Percentiles rank a stretch among this genome's conserved stretches.
phyloP scores from a whole-genome alignment of 1,140 invertebrate genomes.

The Piezodorus guildinii region DNA sequence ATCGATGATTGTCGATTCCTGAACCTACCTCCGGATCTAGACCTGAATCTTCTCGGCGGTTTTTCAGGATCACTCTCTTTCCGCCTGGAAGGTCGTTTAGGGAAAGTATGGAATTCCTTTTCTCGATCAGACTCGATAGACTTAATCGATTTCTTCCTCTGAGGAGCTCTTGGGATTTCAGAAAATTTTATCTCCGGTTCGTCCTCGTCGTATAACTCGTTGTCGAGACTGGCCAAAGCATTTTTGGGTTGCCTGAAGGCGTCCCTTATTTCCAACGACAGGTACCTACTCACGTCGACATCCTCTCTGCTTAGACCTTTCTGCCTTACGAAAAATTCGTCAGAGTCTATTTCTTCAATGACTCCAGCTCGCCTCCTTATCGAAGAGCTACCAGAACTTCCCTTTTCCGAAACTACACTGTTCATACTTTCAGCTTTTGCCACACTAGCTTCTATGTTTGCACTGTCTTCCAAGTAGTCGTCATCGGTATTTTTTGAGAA shows the following conservation, averaged over 20 bases:
- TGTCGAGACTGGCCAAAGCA: slow-evolving; percentile 45
- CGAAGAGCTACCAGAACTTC: slow-evolving; percentile 39
- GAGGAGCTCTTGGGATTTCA: slow-evolving; percentile 31
- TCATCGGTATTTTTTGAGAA: slow-evolving; percentile 26
- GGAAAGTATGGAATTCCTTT: slow-evolving; percentile 21
- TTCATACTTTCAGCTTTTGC: slow-evolving; percentile 27
- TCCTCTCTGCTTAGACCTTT: slow-evolving; percentile 70
- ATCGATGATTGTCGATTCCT: slow-evolving; percentile 17
- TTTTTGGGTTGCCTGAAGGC: slow-evolving; percentile 55
- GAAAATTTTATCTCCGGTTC: slow-evolving; percentile 25
- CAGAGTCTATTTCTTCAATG: slow-evolving; percentile 72
- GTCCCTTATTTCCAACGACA: slow-evolving; percentile 64
- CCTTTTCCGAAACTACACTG: slow-evolving; percentile 32
- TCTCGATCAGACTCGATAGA: slow-evolving; percentile 9
- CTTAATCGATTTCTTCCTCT: slow-evolving; percentile 33
- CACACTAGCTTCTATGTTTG: slow-evolving; percentile 8
- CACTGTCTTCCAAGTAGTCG: slow-evolving; percentile 26
- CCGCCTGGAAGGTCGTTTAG: slow-evolving; percentile 11
- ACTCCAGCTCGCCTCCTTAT: slow-evolving; percentile 45
- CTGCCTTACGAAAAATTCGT: slow-evolving; percentile 71
- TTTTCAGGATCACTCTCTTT: slow-evolving; percentile 21
- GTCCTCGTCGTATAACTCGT: slow-evolving; percentile 30
- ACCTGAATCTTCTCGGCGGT: slow-evolving; percentile 24
- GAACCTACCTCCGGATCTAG: slow-evolving; percentile 11
- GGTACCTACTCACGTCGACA: slow-evolving; percentile 59